Base-by-base conservation (phyloP, 2,113 vertebrate species). In the Nettapus auritus region DNA sequence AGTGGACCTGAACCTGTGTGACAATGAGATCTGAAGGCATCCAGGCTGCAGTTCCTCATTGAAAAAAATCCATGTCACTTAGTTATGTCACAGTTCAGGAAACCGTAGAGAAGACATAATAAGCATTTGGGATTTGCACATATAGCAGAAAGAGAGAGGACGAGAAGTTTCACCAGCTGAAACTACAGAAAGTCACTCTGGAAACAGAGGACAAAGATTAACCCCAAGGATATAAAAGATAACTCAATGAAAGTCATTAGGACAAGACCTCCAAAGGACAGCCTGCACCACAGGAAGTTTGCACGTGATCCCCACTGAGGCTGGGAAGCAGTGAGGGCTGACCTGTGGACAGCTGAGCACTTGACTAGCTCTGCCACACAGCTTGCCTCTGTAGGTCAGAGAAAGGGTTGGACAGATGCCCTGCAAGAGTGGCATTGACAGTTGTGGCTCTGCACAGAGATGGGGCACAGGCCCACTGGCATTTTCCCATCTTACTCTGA, bases 391-490 rank as follows among this genome's bases (percentile, higher is more conserved):
- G 21, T 3, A 31, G 66, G 20, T 15, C 29, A n/a, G 66, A 31
- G 48, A 36, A 68, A 29, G 48, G 21, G 17, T 11, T 9, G 2
- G 23, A 16, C 17, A 59, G 77, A 42, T 1, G 48, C 13, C 23
- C 20, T 40, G 38, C 29, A 4, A 0, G 6, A 76, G n/a, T 8
- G 33, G 42, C 6, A 26, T 2, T 38, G 69, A 77, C 56, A 70
- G 42, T 66, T 4, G 15, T 8, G 40, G 26, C 1, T 5, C 90
- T 69, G 92, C 69, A 62, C 5, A 56, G 46, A 36, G 46, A 90
- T 0, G 1, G n/a, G 26, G 50, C 64, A 66, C 7, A 8, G 62
- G 31, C 50, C 59, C 71, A 23, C 11, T 2, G 4, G 33, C 0
- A 0, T 29, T 17, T 31, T 64, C 14, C 13, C 46, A 29, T 26